Percentiles rank a stretch among this genome's conserved stretches.
phyloP scores from a whole-genome alignment of 2,888 invertebrate species.

The Dicyrtoma fusca region DNA sequence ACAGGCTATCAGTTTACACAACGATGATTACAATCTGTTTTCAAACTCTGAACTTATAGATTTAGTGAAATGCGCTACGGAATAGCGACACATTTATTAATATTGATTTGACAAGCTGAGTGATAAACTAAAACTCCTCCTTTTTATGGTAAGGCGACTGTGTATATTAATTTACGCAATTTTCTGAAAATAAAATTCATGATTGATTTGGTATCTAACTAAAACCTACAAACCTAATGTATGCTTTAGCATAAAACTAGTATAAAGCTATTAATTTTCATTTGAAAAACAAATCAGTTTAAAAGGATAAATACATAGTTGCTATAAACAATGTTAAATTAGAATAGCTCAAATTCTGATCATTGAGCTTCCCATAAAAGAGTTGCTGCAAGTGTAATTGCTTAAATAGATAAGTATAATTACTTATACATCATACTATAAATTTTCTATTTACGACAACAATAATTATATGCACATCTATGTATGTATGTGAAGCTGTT shows the following conservation, averaged over 20 bases:
- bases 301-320: not conserved
- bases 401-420: not conserved
- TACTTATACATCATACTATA: too few species aligned
- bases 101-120: too few species aligned
- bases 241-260: not conserved
- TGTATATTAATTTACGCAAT: not conserved
- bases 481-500: too few species aligned
- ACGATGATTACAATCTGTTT: too few species aligned
- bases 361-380: not conserved
- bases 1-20: too few species aligned
- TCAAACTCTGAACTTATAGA: too few species aligned
- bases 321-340: not conserved
- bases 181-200: not conserved
- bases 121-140: too few species aligned
- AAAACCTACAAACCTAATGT: not conserved
- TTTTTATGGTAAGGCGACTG: not conserved
- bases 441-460: too few species aligned
- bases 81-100: too few species aligned
- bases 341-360: not conserved
- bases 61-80: not conserved
- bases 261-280: slow-evolving; percentile 5
- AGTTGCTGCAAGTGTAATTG: not conserved
- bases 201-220: not conserved
- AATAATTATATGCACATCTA: too few species aligned
- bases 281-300: not conserved